phyloP scores from a whole-genome alignment of 2,888 invertebrate genomes.

The Ectemnius continuus region DNA sequence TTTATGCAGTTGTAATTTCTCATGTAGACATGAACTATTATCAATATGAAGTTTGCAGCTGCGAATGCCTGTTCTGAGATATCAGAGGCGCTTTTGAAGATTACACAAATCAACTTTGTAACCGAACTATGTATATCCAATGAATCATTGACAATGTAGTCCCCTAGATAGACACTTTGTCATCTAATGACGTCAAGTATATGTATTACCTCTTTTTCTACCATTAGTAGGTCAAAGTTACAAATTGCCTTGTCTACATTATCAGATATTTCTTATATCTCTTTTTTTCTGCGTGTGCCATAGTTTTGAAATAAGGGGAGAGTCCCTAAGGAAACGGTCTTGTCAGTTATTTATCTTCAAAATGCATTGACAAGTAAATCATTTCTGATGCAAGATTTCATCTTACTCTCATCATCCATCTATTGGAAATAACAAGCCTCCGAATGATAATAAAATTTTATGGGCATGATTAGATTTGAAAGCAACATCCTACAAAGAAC shows the following conservation, averaged over 20 bases:
- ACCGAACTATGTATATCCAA: too few relatives aligned
- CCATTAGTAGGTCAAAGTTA: conserved; percentile 7
- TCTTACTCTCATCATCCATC: conserved; percentile 54
- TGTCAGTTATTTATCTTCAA: conserved; percentile 23
- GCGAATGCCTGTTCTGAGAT: too few relatives aligned
- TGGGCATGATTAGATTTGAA: conserved; percentile 42
- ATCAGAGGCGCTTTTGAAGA: too few relatives aligned
- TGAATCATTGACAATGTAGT: too few relatives aligned
- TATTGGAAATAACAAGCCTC: conserved; percentile 43
- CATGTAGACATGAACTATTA: too few relatives aligned
- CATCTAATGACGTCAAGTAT: conserved; percentile 6
- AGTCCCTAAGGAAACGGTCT: conserved; percentile 7
- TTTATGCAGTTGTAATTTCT: too few relatives aligned
- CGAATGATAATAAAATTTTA: conserved; percentile 41
- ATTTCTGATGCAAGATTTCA: conserved; percentile 61
- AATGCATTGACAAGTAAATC: conserved; percentile 33
- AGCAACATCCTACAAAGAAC: conserved; percentile 23
- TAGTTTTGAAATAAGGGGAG: conserved; percentile 9
- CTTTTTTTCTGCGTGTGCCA: background rate
- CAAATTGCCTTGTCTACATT: conserved; percentile 8
- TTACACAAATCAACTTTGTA: too few relatives aligned
- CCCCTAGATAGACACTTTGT: background rate
- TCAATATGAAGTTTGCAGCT: too few relatives aligned
- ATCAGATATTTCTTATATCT: background rate
- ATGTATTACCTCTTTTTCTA: conserved; percentile 8